These are phyloP conservation scores for Microctonus hyperodae DNA, from an alignment of 2,888 invertebrate species.

Conservation along the genomic window DNA sequence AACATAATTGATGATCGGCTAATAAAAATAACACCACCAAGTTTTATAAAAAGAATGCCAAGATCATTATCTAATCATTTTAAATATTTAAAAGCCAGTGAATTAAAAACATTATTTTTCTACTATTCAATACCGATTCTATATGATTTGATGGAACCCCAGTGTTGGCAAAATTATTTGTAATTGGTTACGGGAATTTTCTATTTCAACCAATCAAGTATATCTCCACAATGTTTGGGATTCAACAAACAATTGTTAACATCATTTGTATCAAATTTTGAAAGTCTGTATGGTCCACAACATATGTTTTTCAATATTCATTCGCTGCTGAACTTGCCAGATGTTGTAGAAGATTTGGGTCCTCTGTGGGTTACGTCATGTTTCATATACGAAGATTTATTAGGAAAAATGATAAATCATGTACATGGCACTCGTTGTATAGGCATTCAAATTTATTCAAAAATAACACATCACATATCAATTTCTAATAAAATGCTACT, in stretches of 20 bases:
- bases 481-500: neutral
- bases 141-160: slow-evolving; percentile 16
- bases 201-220: neutral
- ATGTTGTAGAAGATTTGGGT: neutral
- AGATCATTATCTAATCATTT: slow-evolving; percentile 15
- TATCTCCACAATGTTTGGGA: neutral
- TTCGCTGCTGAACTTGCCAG: too few relatives aligned
- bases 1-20: slow-evolving; percentile 21
- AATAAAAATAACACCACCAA: slow-evolving; percentile 19
- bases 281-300: neutral
- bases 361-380: neutral
- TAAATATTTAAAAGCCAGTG: slow-evolving; percentile 25
- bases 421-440: neutral
- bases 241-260: neutral
- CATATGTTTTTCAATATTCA: neutral
- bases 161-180: slow-evolving; percentile 9
- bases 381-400: neutral
- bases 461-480: neutral
- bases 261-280: slow-evolving; percentile 1
- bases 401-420: slow-evolving; percentile 1
- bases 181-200: neutral
- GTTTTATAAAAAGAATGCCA: slow-evolving; percentile 19
- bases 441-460: slow-evolving; percentile 5
- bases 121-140: slow-evolving; percentile 30
- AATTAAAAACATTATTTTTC: slow-evolving; percentile 3